Base-by-base conservation (phyloP, 64 coral and sea anemone genomes). In the Pocillopora verrucosa region DNA sequence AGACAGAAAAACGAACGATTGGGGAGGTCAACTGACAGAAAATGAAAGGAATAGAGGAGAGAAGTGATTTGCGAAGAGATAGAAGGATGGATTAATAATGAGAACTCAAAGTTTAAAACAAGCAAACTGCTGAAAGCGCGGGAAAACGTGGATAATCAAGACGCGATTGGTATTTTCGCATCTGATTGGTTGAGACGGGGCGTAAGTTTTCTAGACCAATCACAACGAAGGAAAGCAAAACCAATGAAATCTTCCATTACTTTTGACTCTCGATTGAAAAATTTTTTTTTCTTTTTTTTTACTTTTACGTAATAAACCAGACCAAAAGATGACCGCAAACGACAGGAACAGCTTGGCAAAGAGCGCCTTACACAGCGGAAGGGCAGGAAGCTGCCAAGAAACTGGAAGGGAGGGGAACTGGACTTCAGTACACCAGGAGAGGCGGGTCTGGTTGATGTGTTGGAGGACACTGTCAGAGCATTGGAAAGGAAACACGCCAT, bases 401-500 rank as follows among this genome's bases (percentile, higher is more conserved):
- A 98, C 1, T 35, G 89, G 34, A 78, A 92, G 36, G 76, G 72
- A 16, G 81, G 86, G 38, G 93, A 95, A 36, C 82, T 93, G 41
- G 84, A 76, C 19, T 89, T 92, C 15, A 87, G 64, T 76, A 51
- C 86, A 72, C 20, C 41, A 45, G 83, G 77, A 5, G 91, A 98
- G 72, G 76, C 68, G 36, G 96, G 93, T 2, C 24, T 98, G 1
- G 96, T 98, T 0, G 96, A 98, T 25, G 69, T 90, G 15, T 78
- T 87, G 10, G 96, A 98, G 26, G 94, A 98, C 59, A 80, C 92
- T 65, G 90, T 98, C 4, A 94, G 92, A 16, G 90, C 93, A 22
- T 72, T 98, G n/a, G 96, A 98, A 63, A 87, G 94, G 60, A 98
- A 98, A 78, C 96, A 98, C 20, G 90, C 82, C 0, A 74, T 82